Percentiles rank a stretch among this genome's conserved stretches.
phyloP scores from a whole-genome alignment of 2,797 vertebrate species.

The Ataeniobius toweri region DNA sequence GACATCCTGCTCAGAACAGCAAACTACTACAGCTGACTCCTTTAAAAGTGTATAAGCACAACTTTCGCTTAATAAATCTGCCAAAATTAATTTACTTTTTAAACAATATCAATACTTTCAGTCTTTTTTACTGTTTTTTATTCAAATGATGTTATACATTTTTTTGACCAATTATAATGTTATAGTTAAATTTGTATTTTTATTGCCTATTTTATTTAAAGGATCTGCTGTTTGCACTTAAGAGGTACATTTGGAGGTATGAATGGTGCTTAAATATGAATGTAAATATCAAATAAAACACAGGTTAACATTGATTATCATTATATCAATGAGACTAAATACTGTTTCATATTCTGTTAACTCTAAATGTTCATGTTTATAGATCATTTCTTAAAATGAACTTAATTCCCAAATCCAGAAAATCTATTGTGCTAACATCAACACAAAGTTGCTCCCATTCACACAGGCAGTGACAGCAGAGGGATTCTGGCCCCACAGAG shows the following conservation, averaged over 20 bases:
- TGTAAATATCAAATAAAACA: too few species aligned
- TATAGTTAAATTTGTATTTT: background rate
- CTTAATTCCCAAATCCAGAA: too few species aligned
- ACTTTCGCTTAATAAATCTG: background rate
- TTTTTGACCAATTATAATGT: too few species aligned
- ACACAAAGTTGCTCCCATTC: background rate
- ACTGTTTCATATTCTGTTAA: background rate
- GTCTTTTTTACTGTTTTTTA: too few species aligned
- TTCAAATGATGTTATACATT: too few species aligned
- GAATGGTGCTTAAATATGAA: background rate
- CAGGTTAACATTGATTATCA: too few species aligned
- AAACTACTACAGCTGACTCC: background rate
- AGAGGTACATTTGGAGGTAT: background rate
- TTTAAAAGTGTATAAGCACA: background rate
- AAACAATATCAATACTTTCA: too few species aligned
- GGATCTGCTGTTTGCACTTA: background rate
- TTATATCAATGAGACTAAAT: too few species aligned
- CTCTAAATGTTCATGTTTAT: background rate
- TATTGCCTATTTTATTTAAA: background rate
- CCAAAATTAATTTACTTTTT: too few species aligned
- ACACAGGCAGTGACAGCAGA: background rate
- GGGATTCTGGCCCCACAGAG: too few species aligned
- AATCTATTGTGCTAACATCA: too few species aligned
- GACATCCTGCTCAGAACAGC: background rate
- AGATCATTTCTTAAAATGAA: background rate